phyloP scores from a whole-genome alignment of 2,797 vertebrate species.

The Aeoliscus strigatus region DNA sequence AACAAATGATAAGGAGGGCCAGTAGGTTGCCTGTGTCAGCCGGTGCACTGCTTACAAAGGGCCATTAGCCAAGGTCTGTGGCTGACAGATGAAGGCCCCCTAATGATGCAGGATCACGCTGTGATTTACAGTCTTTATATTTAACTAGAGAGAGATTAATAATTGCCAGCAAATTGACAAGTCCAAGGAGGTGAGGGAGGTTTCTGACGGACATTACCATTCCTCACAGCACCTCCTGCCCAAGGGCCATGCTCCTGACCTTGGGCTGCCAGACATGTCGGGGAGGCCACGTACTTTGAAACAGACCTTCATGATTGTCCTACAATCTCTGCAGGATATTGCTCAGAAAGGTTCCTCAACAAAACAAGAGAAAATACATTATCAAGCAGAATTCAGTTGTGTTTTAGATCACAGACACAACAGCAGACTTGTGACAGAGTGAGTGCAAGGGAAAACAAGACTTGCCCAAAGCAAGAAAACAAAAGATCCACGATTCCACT shows the following conservation, averaged over 20 bases:
- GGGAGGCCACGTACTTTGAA: constrained; percentile 39
- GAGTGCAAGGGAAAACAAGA: constrained; percentile 34
- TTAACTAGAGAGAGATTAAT: constrained; percentile 74
- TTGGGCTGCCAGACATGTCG: constrained; percentile 57
- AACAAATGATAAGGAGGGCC: constrained; percentile 52
- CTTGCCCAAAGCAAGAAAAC: constrained; percentile 50
- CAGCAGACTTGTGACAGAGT: constrained; percentile 19
- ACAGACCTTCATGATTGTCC: constrained; percentile 28
- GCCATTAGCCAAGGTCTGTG: constrained; percentile 68
- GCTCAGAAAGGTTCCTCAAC: no score
- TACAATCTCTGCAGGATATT: no score
- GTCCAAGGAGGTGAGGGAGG: constrained; percentile 58
- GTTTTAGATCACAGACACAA: constrained; percentile 27
- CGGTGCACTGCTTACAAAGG: constrained; percentile 57
- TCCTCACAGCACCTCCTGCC: constrained; percentile 52
- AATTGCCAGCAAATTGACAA: constrained; percentile 63
- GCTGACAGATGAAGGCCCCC: constrained; percentile 70
- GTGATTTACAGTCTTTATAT: constrained; percentile 78
- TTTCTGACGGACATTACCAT: constrained; percentile 59
- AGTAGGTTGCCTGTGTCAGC: constrained; percentile 53
- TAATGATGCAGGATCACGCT: constrained; percentile 57
- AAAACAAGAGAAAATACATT: constrained; percentile 33
- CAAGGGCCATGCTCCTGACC: constrained; percentile 60
- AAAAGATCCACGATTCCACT: constrained; percentile 36
- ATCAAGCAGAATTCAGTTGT: constrained; percentile 27